Evolutionary conservation across 2,113 vertebrate genomes (phyloP).

Genomic region (Halcyon senegalensis): DNA sequence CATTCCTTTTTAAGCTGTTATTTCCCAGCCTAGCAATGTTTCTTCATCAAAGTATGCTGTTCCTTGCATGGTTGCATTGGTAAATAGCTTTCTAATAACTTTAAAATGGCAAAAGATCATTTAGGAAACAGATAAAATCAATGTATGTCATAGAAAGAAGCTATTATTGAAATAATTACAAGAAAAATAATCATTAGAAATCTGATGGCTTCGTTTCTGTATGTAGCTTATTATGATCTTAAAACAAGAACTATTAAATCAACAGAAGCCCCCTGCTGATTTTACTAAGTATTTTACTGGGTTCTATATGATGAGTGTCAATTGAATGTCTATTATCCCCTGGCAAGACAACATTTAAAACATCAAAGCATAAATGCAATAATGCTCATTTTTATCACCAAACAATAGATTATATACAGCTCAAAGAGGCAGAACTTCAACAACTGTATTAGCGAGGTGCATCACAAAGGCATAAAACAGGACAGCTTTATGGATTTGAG

Average conservation of each 20-base stretch:
- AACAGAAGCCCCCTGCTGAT: not conserved
- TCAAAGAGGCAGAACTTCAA: not conserved
- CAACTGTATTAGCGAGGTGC: not conserved
- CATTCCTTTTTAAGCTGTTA: not conserved
- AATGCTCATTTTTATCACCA: not conserved
- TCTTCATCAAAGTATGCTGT: not conserved
- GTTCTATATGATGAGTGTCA: not conserved
- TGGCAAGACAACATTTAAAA: not conserved
- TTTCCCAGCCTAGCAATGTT: not conserved
- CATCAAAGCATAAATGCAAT: not conserved
- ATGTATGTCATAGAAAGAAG: not conserved
- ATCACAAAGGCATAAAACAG: not conserved
- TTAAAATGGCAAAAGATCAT: not conserved
- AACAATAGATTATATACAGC: not conserved
- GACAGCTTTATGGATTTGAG: not conserved
- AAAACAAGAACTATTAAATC: not conserved
- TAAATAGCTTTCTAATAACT: conserved; percentile 17
- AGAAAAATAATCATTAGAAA: not conserved
- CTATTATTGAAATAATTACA: not conserved
- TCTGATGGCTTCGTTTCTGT: not conserved
- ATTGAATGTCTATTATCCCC: not conserved
- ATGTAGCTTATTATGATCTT: not conserved
- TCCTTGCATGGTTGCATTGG: not conserved
- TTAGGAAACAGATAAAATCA: not conserved
- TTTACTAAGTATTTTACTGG: not conserved